Base-by-base conservation (phyloP, 1,140 invertebrate genomes). In the Leptinotarsa texana region DNA sequence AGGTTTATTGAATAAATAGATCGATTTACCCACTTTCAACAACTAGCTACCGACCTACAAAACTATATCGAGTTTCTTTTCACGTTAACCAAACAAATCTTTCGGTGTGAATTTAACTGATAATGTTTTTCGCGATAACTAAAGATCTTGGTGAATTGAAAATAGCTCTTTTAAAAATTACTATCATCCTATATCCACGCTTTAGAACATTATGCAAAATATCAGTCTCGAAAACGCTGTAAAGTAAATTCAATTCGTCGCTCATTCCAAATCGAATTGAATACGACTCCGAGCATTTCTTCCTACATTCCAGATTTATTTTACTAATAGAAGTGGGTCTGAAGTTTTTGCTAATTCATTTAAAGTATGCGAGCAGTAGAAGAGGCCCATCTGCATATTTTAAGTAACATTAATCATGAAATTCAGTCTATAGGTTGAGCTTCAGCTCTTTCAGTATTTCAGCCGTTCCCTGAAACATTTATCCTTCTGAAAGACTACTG, bases 221-320 rank as follows among this genome's bases (percentile, higher is more conserved):
- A 42, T 42, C 33, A 42, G 33, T 42, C 8, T 42, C 33, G 33
- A 42, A 42, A 42, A 11, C 8, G 51, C 51, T 17, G 51, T 57
- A 17, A 57, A 57, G 51, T 57, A 3, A 57, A 57, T 57, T 57
- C 51, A 57, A 17, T 18, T 18, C 51, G n/a, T 15, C 51, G n/a
- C 51, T n/a, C 15, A 57, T 17, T 17, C 51, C 51, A 57, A 57
- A 57, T 57, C 51, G 51, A 57, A 57, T 57, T 57, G 51, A 57
- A 57, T 57, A 18, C 51, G 51, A 57, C 51, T 17, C n/a, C 15
- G 6, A 57, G 51, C 51, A 17, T 57, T 57, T 13, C 51, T 18
- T 57, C 51, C 51, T n/a, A 57, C 51, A n/a, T 57, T 18, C 51
- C n/a, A 57, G n/a, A 57, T 57, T 57, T 57, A 57, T 57, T 57